Base-by-base conservation (phyloP, 2,797 vertebrate genomes). In the Sebastes minor region DNA sequence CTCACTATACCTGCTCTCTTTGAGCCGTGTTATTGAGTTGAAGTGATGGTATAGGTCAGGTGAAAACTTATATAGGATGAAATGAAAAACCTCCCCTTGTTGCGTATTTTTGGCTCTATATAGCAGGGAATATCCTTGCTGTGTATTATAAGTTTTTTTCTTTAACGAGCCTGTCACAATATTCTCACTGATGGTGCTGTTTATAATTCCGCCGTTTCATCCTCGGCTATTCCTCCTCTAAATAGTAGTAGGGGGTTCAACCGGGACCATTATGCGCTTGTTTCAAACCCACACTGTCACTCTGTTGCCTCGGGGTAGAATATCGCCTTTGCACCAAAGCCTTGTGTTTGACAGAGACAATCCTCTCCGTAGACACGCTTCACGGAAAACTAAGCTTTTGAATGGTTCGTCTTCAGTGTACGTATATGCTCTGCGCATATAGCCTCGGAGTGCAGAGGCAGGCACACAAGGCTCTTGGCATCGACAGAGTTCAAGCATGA, bases 261-360 rank as follows among this genome's bases (percentile, higher is more conserved):
- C 60, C 53, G 76, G 70, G 74, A 84, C 79, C 73, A 85, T 84
- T 78, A 63, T 86, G 83, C 80, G 79, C 70, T 72, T 55, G 55
- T 80, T 84, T 75, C 56, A 86, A 84, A 49, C 81, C 84, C 70
- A 80, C 87, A 66, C 81, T 83, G 83, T 83, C 86, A 85, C 72
- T 76, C 68, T 33, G 71, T 27, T 35, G 84, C 88, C 81, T 83
- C 74, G 35, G 78, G 85, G 72, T 73, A 71, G 67, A 83, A 76
- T 79, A 70, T 85, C 65, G 68, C 76, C 82, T 90, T 89, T 86
- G 78, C 84, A 78, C 71, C 79, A 87, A 74, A 90, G 65, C 76
- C 81, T 81, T 72, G 59, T 82, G 74, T 87, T 80, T 83, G 78
- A 87, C 82, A 89, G 80, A 84, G 78, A 80, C 82, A 86, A 84